Evolutionary conservation across 2,888 invertebrate species (phyloP).

Genomic region (Pelosia muscerda): DNA sequence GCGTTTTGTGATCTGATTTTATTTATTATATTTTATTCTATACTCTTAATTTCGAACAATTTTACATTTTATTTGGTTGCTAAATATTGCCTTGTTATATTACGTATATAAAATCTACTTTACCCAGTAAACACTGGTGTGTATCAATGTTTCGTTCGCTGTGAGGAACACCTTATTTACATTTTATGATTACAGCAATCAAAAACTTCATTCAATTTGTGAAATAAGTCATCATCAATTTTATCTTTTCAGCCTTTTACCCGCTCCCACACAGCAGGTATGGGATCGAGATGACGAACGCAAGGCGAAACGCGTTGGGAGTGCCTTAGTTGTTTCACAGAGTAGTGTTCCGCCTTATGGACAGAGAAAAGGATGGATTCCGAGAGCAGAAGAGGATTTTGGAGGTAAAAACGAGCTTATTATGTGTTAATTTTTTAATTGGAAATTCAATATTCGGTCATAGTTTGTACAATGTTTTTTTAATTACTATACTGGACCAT

Average conservation of each 20-base stretch:
- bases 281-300: conserved; percentile 96
- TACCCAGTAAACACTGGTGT: too few relatives aligned
- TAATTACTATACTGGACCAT: not conserved
- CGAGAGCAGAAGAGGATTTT: conserved; percentile 91
- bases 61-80: not conserved
- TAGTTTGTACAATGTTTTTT: not conserved
- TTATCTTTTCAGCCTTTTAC: conserved; percentile 89
- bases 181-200: not conserved
- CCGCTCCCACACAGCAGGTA: conserved; percentile 94
- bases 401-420: conserved; percentile 73
- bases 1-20: conserved; percentile 41
- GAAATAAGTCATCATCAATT: not conserved
- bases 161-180: not conserved
- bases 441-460: not conserved
- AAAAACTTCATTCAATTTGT: not conserved
- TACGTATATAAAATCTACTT: not conserved
- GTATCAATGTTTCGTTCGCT: not conserved
- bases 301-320: conserved; percentile 84
- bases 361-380: conserved; percentile 97
- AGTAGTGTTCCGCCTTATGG: conserved; percentile 97
- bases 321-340: conserved; percentile 92
- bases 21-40: conserved; percentile 30
- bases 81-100: not conserved
- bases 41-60: not conserved
- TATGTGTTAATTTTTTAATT: not conserved